Conservation (phyloP, 2,797 vertebrate species). For the Pangasius macronema region DNA sequence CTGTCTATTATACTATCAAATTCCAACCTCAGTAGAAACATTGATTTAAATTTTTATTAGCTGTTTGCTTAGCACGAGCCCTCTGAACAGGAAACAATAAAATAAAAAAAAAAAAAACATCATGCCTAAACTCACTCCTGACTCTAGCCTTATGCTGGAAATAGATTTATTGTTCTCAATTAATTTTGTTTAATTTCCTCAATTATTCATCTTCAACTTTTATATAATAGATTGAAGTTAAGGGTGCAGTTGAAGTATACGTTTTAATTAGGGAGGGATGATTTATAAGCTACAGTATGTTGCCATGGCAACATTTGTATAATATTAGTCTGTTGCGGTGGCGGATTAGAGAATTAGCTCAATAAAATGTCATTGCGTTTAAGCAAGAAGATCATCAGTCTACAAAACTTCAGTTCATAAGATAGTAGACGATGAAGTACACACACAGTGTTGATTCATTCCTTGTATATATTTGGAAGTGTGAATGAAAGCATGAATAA, state of each 20-base stretch:
- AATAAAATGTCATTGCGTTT: neutral
- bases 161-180: neutral
- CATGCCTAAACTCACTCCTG: neutral
- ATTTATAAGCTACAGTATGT: neutral
- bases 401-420: neutral
- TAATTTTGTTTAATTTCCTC: neutral
- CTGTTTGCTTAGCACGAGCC: neutral
- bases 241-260: neutral
- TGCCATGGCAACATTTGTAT: neutral
- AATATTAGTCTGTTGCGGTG: too few species aligned
- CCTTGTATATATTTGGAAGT: neutral
- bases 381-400: neutral
- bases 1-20: neutral
- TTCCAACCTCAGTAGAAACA: neutral
- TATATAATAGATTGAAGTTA: neutral
- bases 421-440: neutral
- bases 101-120: neutral
- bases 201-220: neutral
- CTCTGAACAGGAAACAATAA: neutral
- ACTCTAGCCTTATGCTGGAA: neutral
- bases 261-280: neutral
- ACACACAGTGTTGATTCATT: neutral
- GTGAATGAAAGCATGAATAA: neutral
- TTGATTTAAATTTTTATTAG: neutral
- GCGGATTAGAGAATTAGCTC: neutral